Conservation (phyloP, 1,140 invertebrate genomes). For the Potamilus streckersoni region DNA sequence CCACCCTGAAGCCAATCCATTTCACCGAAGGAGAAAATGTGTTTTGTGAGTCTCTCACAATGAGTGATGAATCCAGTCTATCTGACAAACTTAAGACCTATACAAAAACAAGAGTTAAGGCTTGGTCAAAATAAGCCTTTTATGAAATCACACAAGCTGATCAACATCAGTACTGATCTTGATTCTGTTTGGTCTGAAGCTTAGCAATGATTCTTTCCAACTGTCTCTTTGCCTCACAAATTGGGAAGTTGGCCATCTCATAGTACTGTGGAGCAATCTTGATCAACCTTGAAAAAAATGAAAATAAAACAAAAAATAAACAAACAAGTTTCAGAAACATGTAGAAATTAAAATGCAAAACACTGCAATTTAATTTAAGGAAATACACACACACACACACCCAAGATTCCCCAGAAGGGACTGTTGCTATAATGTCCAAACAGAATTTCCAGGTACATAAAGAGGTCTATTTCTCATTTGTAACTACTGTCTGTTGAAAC, state of each 20-base stretch:
- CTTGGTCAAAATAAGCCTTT: too few species aligned
- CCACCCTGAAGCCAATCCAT: too few species aligned
- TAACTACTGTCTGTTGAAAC: too few species aligned
- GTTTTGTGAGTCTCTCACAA: too few species aligned
- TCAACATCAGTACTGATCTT: conserved; percentile 23
- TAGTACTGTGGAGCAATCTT: conserved; percentile 98
- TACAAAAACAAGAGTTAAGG: too few species aligned
- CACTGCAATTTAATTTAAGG: background rate
- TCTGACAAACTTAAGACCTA: too few species aligned
- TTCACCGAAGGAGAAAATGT: too few species aligned
- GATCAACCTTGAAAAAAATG: conserved; percentile 80
- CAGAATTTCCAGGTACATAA: too few species aligned
- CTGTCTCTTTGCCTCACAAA: conserved; percentile 95
- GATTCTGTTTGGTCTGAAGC: conserved; percentile 46
- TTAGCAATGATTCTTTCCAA: conserved; percentile 72
- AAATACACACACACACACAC: background rate
- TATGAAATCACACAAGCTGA: background rate
- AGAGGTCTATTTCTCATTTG: too few species aligned
- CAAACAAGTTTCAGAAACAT: background rate
- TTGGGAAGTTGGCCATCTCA: conserved; percentile 96
- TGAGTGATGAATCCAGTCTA: too few species aligned
- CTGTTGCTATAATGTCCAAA: too few species aligned
- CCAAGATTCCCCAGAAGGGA: background rate
- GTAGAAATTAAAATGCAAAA: background rate
- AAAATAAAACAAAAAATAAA: background rate